Evolutionary conservation across 2,113 vertebrate genomes (phyloP), one percentile per base, ranked within the genome.

Genomic region (Solea solea): DNA sequence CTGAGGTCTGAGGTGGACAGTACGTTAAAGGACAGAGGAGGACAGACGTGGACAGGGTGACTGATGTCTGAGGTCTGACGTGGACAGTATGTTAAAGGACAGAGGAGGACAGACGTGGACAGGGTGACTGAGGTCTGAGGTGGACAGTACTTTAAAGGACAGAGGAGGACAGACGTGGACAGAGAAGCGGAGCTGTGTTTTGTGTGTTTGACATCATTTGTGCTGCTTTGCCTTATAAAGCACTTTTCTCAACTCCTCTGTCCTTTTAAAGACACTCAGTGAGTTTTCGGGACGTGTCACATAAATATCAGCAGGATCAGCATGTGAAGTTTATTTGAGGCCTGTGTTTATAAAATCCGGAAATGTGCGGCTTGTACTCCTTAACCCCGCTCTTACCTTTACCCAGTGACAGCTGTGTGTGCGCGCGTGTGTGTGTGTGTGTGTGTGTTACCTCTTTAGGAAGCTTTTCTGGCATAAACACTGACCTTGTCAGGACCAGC

Each of bases 211-310:
- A 94, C 91, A 90, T 95, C 91, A 94, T 93, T 95, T 93, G 90
- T 86, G 88, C 92, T n/a, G n/a, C n/a, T 90, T 94, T 91, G 93
- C 88, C 95, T 95, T 95, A 95, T 95, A 95, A 91, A 96, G 95
- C 52, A 74, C 90, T 95, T 95, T 95, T 92, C 93, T 88, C 90
- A 81, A 94, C 93, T 94, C 45, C 44, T 89, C 83, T 94, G 86
- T 86, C 94, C 95, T 96, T 96, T 94, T 96, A 95, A 95, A 95
- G 95, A 89, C 94, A 90, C 88, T 88, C 92, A 67, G 85, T 94
- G 90, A 93, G 92, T 95, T 95, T 52, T 95, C 87, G 64, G 81
- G 73, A 86, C 77, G 50, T 61, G 89, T 83, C 89, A 86, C 94
- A 93, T 96, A 95, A 96, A 96, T 95, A 95, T 94, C 93, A 79